Conservation (phyloP, 1,140 invertebrate species). For the Calliphora vicina region DNA sequence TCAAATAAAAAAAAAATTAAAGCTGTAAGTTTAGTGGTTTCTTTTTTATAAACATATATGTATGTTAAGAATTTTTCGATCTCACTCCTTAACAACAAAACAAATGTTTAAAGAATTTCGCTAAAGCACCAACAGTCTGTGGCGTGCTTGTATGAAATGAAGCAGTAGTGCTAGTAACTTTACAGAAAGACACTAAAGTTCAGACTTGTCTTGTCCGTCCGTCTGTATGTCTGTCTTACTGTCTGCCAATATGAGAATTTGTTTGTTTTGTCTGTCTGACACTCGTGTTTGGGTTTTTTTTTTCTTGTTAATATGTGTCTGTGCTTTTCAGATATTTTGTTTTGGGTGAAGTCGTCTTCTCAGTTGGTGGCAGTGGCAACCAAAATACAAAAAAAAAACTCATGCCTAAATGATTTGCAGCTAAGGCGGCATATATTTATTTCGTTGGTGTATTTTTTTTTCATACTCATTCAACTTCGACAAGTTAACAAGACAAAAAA, state of each 20-base stretch:
- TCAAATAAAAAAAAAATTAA: no score
- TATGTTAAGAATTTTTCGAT: no score
- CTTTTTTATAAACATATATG: no score
- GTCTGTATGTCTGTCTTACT: conserved; percentile 2
- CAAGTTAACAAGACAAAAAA: conserved; percentile 35
- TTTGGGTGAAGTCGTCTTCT: background rate
- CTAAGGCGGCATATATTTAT: conserved; percentile 19
- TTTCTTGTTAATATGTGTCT: background rate
- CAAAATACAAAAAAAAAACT: background rate
- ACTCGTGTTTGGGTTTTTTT: background rate
- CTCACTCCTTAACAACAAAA: no score
- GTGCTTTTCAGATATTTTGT: background rate
- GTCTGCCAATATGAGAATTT: background rate
- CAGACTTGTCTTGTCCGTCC: background rate
- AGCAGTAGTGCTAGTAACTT: background rate
- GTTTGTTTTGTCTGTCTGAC: conserved; percentile 19
- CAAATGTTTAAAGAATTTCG: background rate
- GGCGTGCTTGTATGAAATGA: no score
- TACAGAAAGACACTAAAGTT: conserved; percentile 17
- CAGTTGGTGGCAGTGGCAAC: conserved; percentile 30
- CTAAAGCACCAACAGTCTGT: background rate
- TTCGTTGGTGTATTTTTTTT: background rate
- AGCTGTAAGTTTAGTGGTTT: no score
- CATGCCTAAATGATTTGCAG: conserved; percentile 29
- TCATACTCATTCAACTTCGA: background rate